Base-by-base conservation (phyloP, 2,113 vertebrate species). In the Ceratotherium simum region DNA sequence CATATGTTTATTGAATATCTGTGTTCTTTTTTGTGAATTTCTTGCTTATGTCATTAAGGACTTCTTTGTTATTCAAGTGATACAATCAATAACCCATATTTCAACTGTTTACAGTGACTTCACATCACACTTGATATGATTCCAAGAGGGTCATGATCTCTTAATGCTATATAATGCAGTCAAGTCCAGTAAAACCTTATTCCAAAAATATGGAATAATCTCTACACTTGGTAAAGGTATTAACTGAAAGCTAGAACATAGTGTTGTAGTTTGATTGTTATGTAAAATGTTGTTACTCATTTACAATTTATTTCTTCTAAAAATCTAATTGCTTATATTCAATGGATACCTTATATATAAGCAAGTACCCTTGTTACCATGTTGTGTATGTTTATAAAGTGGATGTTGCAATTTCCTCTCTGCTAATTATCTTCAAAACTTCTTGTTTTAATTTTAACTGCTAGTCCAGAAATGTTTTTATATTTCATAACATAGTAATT, bases 391-490 rank as follows among this genome's bases (percentile, higher is more conserved):
- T 94, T 92, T 94, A 21, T 48, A 70, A 79, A 94, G 36, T 65
- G 3, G 10, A 42, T 73, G 17, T 75, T 97, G 64, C 6, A 78
- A 67, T 79, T 70, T 48, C 4, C 21, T 48, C 0, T 4, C 10
- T 78, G 9, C 2, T 54, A 93, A 96, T 92, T 94, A 92, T 0
- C 36, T 97, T 76, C 9, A 97, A 90, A 90, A 33, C 1, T 64
- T 92, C 33, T 96, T 96, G 46, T n/a, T 87, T 94, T 62, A 79
- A 92, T 97, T 93, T 92, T 39, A 96, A 91, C 97, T 93, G 90
- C 16, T 93, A 67, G 81, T 97, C 51, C 42, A 79, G 76, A 86
- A 90, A 54, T 92, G 5, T 95, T 96, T 97, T 96, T 23, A 31
- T 39, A 9, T 96, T 97, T 95, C 46, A 91, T 51, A 96, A 96